Evolutionary conservation across 2,888 invertebrate genomes (phyloP).

Genomic region (Spilosoma lubricipeda): DNA sequence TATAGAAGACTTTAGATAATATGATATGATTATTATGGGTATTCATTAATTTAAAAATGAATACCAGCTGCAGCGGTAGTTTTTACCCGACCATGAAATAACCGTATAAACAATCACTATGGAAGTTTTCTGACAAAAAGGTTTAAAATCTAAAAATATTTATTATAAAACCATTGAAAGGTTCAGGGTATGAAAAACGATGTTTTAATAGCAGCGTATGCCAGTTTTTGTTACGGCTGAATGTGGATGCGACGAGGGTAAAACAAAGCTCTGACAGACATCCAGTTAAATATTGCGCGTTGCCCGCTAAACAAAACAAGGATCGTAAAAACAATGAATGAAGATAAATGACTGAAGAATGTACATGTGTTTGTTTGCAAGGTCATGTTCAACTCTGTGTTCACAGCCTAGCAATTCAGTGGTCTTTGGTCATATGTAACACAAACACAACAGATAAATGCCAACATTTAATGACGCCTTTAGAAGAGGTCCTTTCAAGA

Average conservation of each 20-base stretch:
- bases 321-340: slow-evolving; percentile 11
- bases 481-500: background rate
- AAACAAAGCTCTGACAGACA: slow-evolving; percentile 17
- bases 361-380: background rate
- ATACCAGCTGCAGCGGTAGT: too few species aligned
- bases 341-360: slow-evolving; percentile 16
- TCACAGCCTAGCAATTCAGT: background rate
- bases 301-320: slow-evolving; percentile 7
- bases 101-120: background rate
- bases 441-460: background rate
- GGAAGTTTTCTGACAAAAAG: background rate
- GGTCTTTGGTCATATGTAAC: background rate
- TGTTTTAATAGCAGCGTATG: slow-evolving; percentile 8
- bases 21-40: too few species aligned
- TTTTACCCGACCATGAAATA: too few species aligned
- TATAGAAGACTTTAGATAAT: background rate
- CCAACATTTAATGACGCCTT: background rate
- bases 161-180: slow-evolving; percentile 11
- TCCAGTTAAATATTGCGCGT: slow-evolving; percentile 16
- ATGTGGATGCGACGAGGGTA: slow-evolving; percentile 21
- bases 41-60: too few species aligned
- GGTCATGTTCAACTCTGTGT: background rate
- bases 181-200: slow-evolving; percentile 15
- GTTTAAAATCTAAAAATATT: background rate
- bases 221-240: slow-evolving; percentile 19